Percentiles rank a stretch among this genome's conserved stretches.
Conservation (phyloP, 2,888 invertebrate species). For the Ichneumoninae sp. region DNA sequence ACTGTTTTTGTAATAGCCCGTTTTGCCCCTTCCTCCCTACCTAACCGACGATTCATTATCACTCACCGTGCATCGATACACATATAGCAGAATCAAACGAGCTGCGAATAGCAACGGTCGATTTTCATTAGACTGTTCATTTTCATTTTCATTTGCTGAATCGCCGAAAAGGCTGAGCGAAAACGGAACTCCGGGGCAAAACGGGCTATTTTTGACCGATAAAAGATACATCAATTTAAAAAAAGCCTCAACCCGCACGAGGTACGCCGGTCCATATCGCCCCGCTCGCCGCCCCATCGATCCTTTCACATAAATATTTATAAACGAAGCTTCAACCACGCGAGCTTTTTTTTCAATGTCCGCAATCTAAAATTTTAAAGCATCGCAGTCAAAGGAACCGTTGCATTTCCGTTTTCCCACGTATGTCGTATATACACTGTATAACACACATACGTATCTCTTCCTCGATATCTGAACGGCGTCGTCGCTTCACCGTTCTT, state of each 20-base stretch:
- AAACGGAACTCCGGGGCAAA: too few relatives aligned
- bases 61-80: background rate
- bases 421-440: background rate
- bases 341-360: background rate
- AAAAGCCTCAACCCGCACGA: too few relatives aligned
- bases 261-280: too few relatives aligned
- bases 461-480: slow-evolving; percentile 48
- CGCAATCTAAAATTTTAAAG: background rate
- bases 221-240: too few relatives aligned
- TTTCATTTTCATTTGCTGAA: too few relatives aligned
- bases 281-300: too few relatives aligned
- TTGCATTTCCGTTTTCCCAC: slow-evolving; percentile 9
- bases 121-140: slow-evolving; percentile 11
- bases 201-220: too few relatives aligned
- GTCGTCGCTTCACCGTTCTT: slow-evolving; percentile 59
- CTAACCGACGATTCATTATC: background rate
- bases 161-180: background rate
- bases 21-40: too few relatives aligned
- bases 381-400: background rate
- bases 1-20: too few relatives aligned
- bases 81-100: background rate
- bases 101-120: background rate
- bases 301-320: background rate
- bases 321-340: background rate
- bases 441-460: slow-evolving; percentile 3